Conservation (phyloP, 2,888 invertebrate genomes). For the Zele albiditarsus region DNA sequence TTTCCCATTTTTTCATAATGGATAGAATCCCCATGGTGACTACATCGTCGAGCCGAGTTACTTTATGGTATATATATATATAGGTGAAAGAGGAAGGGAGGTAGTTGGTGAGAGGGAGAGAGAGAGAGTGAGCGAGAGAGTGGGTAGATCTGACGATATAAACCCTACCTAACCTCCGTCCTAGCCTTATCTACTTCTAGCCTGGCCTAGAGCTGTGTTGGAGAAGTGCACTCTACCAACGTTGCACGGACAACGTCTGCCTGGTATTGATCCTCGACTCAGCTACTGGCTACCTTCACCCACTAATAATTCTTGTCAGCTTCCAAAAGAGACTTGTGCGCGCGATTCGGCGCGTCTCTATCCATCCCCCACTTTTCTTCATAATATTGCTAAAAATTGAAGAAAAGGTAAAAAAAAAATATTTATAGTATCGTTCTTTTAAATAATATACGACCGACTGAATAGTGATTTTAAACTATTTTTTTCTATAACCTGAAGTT, state of each 20-base stretch:
- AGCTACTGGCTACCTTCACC: conserved; percentile 73
- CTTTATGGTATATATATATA: conserved; percentile 67
- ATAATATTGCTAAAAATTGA: neutral
- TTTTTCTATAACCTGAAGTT: neutral
- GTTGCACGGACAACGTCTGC: conserved; percentile 70
- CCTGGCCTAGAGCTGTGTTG: conserved; percentile 69
- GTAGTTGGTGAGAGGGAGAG: neutral
- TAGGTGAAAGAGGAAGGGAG: conserved; percentile 53
- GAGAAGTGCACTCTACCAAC: conserved; percentile 71
- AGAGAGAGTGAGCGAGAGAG: neutral
- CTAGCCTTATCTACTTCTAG: conserved; percentile 67
- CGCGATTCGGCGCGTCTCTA: conserved; percentile 57
- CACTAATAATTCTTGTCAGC: conserved; percentile 73
- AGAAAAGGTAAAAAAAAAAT: neutral
- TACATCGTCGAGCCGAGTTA: conserved; percentile 62
- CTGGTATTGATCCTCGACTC: conserved; percentile 72
- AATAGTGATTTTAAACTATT: neutral
- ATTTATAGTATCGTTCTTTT: no score
- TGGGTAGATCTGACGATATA: conserved; percentile 65
- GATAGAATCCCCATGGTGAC: conserved; percentile 57
- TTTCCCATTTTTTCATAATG: conserved; percentile 38
- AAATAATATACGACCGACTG: neutral
- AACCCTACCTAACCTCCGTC: conserved; percentile 66
- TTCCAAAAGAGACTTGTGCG: conserved; percentile 67
- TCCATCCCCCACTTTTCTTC: conserved; percentile 41